Conservation (phyloP, 2,888 invertebrate genomes). For the Blastobasis adustella region DNA sequence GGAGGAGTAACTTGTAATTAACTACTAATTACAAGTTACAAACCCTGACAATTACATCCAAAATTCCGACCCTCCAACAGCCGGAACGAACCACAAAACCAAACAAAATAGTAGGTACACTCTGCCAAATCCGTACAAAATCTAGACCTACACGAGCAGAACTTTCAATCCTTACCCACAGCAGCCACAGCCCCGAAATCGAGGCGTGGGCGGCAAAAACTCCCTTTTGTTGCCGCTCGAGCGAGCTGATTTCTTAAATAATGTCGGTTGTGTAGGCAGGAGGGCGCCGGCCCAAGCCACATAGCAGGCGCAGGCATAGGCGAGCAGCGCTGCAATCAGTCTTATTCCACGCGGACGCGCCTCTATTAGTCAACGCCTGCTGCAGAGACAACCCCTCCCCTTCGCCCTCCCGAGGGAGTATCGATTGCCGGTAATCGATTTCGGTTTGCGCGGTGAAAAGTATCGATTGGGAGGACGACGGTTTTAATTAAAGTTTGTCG, state of each 20-base stretch:
- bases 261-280: slow-evolving; percentile 69
- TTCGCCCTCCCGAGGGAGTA: slow-evolving; percentile 50
- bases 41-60: too few species aligned
- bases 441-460: slow-evolving; percentile 42
- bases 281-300: slow-evolving; percentile 47
- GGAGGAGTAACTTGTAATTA: too few species aligned
- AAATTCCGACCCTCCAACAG: too few species aligned
- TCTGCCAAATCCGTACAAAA: too few species aligned
- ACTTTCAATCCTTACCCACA: too few species aligned
- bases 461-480: slow-evolving; percentile 42
- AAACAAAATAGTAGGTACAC: too few species aligned
- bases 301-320: slow-evolving; percentile 62
- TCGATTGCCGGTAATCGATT: slow-evolving; percentile 69
- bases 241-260: slow-evolving; percentile 72
- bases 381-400: slow-evolving; percentile 68
- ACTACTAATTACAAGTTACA: too few species aligned
- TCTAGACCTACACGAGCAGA: too few species aligned
- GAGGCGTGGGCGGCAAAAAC: slow-evolving; percentile 61
- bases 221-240: slow-evolving; percentile 66
- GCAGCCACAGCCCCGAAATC: slow-evolving; percentile 17
- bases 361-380: slow-evolving; percentile 71
- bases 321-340: slow-evolving; percentile 66
- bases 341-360: slow-evolving; percentile 74
- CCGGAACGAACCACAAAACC: too few species aligned
- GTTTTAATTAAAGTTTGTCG: slow-evolving; percentile 26